Evolutionary conservation across 1,140 invertebrate genomes (phyloP), one percentile per base, ranked within the genome.

Genomic region (Drosophila prosaltans): DNA sequence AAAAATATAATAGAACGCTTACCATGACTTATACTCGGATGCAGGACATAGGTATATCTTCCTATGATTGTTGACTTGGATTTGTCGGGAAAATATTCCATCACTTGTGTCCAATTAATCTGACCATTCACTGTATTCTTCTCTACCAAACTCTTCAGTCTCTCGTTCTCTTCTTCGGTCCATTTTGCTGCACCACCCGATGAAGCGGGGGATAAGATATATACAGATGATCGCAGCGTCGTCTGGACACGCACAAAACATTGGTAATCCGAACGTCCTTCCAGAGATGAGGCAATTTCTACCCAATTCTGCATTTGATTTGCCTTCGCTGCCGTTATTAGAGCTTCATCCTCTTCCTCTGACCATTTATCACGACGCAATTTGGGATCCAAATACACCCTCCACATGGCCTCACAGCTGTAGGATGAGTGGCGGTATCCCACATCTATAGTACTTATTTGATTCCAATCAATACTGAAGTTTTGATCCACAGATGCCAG

Each of bases 401-500:
- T 93, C 96, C 96, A 96, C 83, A 96, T 94, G 0, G 93, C 93
- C 51, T 93, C 80, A 79, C 94, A 95, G 80, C 94, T 94, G 1
- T 92, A 86, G 0, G 93, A 80, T 0, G 92, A 93, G 74, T 94
- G 94, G 9, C 92, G 92, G 65, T 91, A 91, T 48, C 93, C 83
- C 59, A 94, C 88, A 66, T 93, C 88, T 3, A 74, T 57, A 0
- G 73, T 88, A 3, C 93, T 92, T 59, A 95, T 93, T 78, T 85
- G 72, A 39, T 76, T 68, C 92, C 92, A 92, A 61, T 92, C 86
- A 32, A 92, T 90, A 26, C 65, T 54, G 8, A 92, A 92, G 24
- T 65, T 76, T n/a, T 69, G 75, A 11, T 81, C 80, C 9, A 60
- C 72, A 8, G 69, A n/a, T 16, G 51, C 24, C 8, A 92, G 8